Percentiles rank a stretch among this genome's conserved stretches.
Evolutionary conservation across 2,113 vertebrate species (phyloP).

Genomic region (Australoheros scitulus): DNA sequence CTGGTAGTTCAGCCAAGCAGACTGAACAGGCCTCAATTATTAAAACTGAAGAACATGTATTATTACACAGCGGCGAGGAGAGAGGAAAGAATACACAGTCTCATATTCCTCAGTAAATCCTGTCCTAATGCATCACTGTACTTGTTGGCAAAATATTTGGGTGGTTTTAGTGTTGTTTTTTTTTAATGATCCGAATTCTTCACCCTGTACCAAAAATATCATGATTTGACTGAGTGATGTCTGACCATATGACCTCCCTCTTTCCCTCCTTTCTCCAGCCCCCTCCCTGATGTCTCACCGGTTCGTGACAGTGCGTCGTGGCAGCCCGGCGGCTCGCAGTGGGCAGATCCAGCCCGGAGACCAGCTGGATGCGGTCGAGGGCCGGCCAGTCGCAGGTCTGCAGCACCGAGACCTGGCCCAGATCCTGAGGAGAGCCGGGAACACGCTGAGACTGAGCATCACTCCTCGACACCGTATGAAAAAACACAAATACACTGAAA

Average conservation of each 20-base stretch:
- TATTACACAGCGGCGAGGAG: slow-evolving; percentile 1
- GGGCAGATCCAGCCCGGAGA: slow-evolving; percentile 80
- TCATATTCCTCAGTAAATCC: background rate
- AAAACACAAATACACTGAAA: background rate
- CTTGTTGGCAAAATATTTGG: background rate
- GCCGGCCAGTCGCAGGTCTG: slow-evolving; percentile 64
- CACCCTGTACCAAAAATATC: background rate
- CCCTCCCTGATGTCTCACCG: slow-evolving; percentile 76
- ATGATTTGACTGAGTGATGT: background rate
- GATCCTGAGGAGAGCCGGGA: slow-evolving; percentile 80
- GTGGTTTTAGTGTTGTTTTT: fast-evolving
- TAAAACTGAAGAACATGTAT: slow-evolving; percentile 33
- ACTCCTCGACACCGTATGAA: slow-evolving; percentile 61
- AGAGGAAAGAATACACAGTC: background rate
- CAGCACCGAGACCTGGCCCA: slow-evolving; percentile 80
- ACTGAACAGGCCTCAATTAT: slow-evolving; percentile 39
- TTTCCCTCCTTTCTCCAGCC: slow-evolving; percentile 32
- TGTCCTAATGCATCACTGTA: background rate
- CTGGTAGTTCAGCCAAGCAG: slow-evolving; percentile 18
- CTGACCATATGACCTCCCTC: background rate
- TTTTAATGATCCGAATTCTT: fast-evolving
- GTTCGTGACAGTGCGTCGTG: slow-evolving; percentile 78
- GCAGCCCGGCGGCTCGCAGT: slow-evolving; percentile 80
- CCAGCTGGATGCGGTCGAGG: slow-evolving; percentile 78
- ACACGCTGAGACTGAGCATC: slow-evolving; percentile 79